A percentile compares a stretch with the other conserved stretches of the same genome.
phyloP scores from a whole-genome alignment of 2,113 vertebrate genomes.

The Cinclus cinclus region DNA sequence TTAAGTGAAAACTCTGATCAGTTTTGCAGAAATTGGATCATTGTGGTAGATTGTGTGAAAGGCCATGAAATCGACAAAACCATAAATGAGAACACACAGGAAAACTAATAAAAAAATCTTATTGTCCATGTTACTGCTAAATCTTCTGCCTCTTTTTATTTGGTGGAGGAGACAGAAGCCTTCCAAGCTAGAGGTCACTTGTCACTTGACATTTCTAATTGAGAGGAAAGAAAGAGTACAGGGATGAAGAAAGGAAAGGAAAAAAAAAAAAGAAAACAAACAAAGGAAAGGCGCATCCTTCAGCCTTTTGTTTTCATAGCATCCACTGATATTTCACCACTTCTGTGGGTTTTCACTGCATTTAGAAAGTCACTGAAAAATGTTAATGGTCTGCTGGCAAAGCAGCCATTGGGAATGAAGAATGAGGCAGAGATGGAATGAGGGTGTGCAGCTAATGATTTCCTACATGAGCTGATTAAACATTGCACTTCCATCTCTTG shows the following conservation, averaged over 20 bases:
- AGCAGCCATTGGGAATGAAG: conserved; percentile 70
- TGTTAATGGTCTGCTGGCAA: conserved; percentile 70
- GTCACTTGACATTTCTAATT: conserved; percentile 9
- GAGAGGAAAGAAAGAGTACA: not conserved
- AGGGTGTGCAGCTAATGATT: conserved; percentile 76
- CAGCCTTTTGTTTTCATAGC: conserved; percentile 46
- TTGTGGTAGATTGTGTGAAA: not conserved
- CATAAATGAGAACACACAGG: conserved; percentile 1
- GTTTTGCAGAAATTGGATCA: conserved; percentile 30
- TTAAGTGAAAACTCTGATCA: conserved; percentile 35
- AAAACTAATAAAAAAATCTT: conserved; percentile 13
- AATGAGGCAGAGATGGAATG: conserved; percentile 63
- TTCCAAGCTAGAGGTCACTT: not conserved
- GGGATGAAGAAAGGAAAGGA: not conserved
- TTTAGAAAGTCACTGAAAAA: conserved; percentile 73
- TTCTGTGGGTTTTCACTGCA: conserved; percentile 52
- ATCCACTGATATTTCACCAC: conserved; percentile 37
- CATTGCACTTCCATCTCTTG: conserved; percentile 68
- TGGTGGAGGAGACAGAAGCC: not conserved
- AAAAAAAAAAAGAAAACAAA: not conserved
- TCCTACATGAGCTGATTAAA: conserved; percentile 78
- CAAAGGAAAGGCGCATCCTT: not conserved
- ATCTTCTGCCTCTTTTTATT: conserved; percentile 14
- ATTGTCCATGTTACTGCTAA: not conserved
- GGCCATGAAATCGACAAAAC: conserved; percentile 16